Base-by-base conservation (phyloP, 2,888 invertebrate genomes). In the Stegana nigrithorax region DNA sequence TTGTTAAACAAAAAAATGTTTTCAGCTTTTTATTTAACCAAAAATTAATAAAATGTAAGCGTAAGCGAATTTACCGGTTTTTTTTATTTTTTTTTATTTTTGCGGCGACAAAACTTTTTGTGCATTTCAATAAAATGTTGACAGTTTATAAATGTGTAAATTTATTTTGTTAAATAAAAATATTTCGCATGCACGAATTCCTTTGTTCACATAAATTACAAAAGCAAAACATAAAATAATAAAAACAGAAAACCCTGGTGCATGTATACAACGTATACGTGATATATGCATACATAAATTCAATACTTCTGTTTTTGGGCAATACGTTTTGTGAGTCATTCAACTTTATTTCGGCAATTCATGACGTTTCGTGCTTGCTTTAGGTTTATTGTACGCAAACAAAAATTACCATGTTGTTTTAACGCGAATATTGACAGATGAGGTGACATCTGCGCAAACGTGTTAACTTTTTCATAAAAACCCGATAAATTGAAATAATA, bases 141-240 rank as follows among this genome's bases (percentile, higher is more conserved):
- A 50, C 50, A 50, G 50, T 50, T 50, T 25, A 50, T 50, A 50
- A n/a, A n/a, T n/a, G n/a, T n/a, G n/a, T n/a, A n/a, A n/a, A n/a
- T n/a, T n/a, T 50, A 26, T 47, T 50, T 23, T 50, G 26, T 26
- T 29, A 27, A 51, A 51, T 39, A 51, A 17, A 51, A 27, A 51
- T 29, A 21, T 39, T 29, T 29, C 12, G 23, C 32, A 36, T 10
- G 1, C 29, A 17, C 21, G 21, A 55, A 23, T 47, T 47, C 10
- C 21, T 47, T 47, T 47, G 25, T 23, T 44, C 17, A 42, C n/a
- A 42, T n/a, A 42, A 50, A 47, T 25, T 23, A 47, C 12, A 47
- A 23, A 14, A 32, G n/a, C 2, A 32, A 32, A 32, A 32, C 10
- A 4, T 32, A 32, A 32, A 12, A 2, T 2, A 32, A 32, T 12